Base-by-base conservation (phyloP, 1,140 invertebrate genomes). In the Leguminivora glycinivorella region DNA sequence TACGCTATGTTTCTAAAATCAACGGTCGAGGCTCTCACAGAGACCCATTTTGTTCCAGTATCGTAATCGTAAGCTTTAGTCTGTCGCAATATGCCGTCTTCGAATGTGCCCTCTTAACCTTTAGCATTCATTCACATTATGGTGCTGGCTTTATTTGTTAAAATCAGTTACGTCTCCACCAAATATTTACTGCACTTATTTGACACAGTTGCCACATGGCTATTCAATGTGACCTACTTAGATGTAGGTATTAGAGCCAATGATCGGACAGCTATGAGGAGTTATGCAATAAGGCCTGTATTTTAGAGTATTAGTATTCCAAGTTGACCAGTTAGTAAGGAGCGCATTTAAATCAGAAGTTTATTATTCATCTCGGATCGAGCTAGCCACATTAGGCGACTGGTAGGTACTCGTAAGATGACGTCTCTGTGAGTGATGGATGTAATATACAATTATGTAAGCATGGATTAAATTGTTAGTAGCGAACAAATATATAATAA, bases 91-190 rank as follows among this genome's bases (percentile, higher is more conserved):
- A 34, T 63, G 24, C 26, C 58, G 19, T 60, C 24, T 60, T 60
- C 24, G 58, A 34, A 31, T 63, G 25, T 63, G 58, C 58, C 58
- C 58, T 63, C 5, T 10, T 60, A 31, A 63, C 26, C 25, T 63
- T 63, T 31, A 31, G 17, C 14, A 31, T 56, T 56, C 14, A 31
- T 56, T 56, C 24, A 19, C 10, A 24, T 56, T 56, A 52, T 29
- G 14, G 17, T 14, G 0, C 0, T 60, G 31, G n/a, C 14, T 63
- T 31, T 63, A 17, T 63, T 63, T 34, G 58, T 31, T 25, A 63
- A 63, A 63, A 34, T 29, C 58, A 29, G 47, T 83, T 84, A 77
- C 80, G 79, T 81, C 67, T 80, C n/a, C n/a, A 6, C 56, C 69
- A 29, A 74, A 74, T 73, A 75, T 81, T 79, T 77, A 69, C 70